Base-by-base conservation (phyloP, 1,140 invertebrate genomes). In the Zaprionus gabonicus region DNA sequence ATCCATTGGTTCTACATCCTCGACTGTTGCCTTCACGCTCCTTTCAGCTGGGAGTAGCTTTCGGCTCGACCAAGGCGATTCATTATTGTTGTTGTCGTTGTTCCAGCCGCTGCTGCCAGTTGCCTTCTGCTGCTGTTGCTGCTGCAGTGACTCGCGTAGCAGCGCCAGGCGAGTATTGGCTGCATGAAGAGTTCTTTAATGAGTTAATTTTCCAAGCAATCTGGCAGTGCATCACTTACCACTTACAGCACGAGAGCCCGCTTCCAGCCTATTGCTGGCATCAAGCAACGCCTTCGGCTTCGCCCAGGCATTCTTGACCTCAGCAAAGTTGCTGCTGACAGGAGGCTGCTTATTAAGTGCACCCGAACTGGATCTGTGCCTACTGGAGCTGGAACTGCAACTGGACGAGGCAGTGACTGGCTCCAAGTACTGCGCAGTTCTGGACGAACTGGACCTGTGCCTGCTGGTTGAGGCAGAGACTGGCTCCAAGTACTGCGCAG, bases 251-350 rank as follows among this genome's bases (percentile, higher is more conserved):
- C 4, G 31, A 4, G 25, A 44, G 0, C 2, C 36, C 7, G n/a
- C 41, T 3, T 72, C n/a, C 9, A 80, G 41, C 0, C 76, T 67
- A 41, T 85, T 90, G 59, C 78, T 85, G 9, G 82, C 70, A 72
- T 91, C 82, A 3, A 82, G 27, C n/a, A 90, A 53, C 0, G 86
- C 81, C 46, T 69, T 82, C 0, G 85, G 86, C 51, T 91, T 90
- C 3, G 84, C 58, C 82, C 82, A 86, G 9, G 80, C 41, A 49
- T 69, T 51, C 15, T 23, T 53, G 2, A 25, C 15, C 6, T 12
- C 34, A 0, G 4, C 20, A 36, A 7, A 23, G 53, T 49, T 9
- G 7, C 3, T 25, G 46, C 46, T 51, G 10, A 15, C 4, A 13
- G 3, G 4, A 5, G 3, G 20, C 46, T 25, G 41, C n/a, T 17